These are phyloP conservation scores for Ganaspis sp. DNA, from an alignment of 1,140 invertebrate species.

Conservation along the genomic window DNA sequence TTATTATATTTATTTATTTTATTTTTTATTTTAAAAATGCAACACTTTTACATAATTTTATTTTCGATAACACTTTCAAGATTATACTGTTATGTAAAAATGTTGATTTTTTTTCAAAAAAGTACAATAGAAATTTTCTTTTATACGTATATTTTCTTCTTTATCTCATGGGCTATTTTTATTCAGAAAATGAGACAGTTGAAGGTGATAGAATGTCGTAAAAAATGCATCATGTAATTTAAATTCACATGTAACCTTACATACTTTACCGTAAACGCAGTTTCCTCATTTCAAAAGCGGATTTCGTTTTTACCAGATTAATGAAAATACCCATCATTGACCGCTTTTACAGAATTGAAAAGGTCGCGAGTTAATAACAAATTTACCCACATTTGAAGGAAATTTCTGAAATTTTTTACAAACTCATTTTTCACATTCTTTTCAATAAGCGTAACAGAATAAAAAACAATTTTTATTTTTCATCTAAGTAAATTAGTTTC, in stretches of 20 bases:
- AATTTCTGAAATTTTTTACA: background rate
- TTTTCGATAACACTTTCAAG: too few relatives aligned
- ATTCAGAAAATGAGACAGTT: background rate
- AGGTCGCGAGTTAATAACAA: background rate
- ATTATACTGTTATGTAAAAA: background rate
- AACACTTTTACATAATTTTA: too few relatives aligned
- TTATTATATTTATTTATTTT: too few relatives aligned
- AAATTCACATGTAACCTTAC: slow-evolving; percentile 20
- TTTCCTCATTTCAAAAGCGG: slow-evolving; percentile 3
- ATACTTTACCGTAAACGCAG: slow-evolving; percentile 5
- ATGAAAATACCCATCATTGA: slow-evolving; percentile 19
- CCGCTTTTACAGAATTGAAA: background rate
- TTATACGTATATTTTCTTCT: too few relatives aligned
- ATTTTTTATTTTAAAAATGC: too few relatives aligned
- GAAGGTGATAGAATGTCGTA: slow-evolving; percentile 1
- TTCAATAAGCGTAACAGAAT: too few relatives aligned
- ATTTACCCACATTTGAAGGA: background rate
- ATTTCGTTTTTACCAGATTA: slow-evolving; percentile 1
- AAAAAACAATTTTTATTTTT: too few relatives aligned
- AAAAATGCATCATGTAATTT: background rate
- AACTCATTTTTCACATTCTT: background rate
- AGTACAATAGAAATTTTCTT: too few relatives aligned
- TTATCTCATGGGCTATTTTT: background rate
- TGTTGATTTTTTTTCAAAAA: too few relatives aligned
- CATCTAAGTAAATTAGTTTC: too few relatives aligned